These are phyloP conservation scores for Gila orcuttii DNA, from an alignment of 2,113 vertebrate genomes.

Conservation along the genomic window DNA sequence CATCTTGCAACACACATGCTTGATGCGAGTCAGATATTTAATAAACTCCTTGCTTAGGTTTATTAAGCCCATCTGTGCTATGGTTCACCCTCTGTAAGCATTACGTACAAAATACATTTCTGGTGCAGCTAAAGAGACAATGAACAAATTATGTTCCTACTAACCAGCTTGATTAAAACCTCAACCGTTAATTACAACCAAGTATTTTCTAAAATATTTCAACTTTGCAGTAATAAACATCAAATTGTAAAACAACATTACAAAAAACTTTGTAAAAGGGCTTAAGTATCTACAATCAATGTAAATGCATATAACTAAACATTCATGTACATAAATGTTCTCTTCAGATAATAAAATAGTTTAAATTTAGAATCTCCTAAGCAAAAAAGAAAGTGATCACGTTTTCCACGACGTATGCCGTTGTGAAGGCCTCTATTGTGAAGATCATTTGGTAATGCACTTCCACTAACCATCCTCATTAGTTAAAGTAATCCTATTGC, in stretches of 20 bases:
- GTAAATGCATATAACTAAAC: neutral
- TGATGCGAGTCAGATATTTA: constrained; percentile 18
- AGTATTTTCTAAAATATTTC: neutral
- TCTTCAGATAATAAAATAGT: neutral
- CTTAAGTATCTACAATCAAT: neutral
- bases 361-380: neutral
- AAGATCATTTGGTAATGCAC: constrained; percentile 4
- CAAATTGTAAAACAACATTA: neutral
- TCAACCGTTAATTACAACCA: no score
- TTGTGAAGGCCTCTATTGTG: constrained; percentile 13
- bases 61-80: constrained; percentile 17
- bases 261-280: neutral
- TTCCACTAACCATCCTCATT: constrained; percentile 17
- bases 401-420: neutral
- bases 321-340: neutral
- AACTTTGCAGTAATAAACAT: neutral
- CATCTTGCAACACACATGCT: constrained; percentile 10
- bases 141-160: neutral
- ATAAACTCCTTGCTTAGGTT: constrained; percentile 14
- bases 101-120: neutral
- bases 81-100: neutral
- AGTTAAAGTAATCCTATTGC: constrained; percentile 37
- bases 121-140: neutral
- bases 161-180: neutral
- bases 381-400: neutral